Percentiles rank a stretch among this genome's conserved stretches.
Conservation (phyloP, 2,113 vertebrate genomes). For the Falco punctatus region DNA sequence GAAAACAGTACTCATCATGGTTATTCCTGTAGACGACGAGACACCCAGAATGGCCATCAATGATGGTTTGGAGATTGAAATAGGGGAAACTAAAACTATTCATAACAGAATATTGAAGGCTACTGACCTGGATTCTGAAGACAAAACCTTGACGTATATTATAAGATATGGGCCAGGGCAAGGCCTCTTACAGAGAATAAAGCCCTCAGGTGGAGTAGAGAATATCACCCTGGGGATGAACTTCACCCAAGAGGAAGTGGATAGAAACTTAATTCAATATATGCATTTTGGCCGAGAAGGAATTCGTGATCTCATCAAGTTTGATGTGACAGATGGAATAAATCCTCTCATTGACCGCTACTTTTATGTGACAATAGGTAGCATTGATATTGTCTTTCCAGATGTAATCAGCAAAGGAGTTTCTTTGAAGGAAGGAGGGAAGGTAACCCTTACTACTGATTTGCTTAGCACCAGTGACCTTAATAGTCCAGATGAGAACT, state of each 20-base stretch:
- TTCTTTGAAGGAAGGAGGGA: constrained; percentile 92
- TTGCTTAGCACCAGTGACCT: constrained; percentile 93
- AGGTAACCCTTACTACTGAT: constrained; percentile 92
- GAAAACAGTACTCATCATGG: constrained; percentile 83
- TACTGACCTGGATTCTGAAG: constrained; percentile 94
- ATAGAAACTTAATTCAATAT: constrained; percentile 86
- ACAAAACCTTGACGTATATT: constrained; percentile 84
- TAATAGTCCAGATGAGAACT: constrained; percentile 94
- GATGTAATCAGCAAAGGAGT: constrained; percentile 94
- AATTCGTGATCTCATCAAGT: constrained; percentile 92
- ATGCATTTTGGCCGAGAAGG: constrained; percentile 87
- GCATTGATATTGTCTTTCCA: constrained; percentile 91
- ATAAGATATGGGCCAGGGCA: constrained; percentile 87
- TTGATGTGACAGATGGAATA: constrained; percentile 93
- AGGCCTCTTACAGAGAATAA: constrained; percentile 84
- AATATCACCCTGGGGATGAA: constrained; percentile 93
- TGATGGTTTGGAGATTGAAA: constrained; percentile 91
- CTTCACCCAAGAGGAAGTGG: constrained; percentile 93
- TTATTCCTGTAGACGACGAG: constrained; percentile 94
- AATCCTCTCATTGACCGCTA: constrained; percentile 95
- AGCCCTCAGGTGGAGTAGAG: constrained; percentile 71
- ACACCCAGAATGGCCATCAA: constrained; percentile 94
- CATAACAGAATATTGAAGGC: constrained; percentile 87
- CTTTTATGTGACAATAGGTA: constrained; percentile 90
- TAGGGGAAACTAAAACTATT: constrained; percentile 86